A percentile compares a stretch with the other conserved stretches of the same genome.
phyloP scores from a whole-genome alignment of 2,888 invertebrate species.

The Leucophora obtusa region DNA sequence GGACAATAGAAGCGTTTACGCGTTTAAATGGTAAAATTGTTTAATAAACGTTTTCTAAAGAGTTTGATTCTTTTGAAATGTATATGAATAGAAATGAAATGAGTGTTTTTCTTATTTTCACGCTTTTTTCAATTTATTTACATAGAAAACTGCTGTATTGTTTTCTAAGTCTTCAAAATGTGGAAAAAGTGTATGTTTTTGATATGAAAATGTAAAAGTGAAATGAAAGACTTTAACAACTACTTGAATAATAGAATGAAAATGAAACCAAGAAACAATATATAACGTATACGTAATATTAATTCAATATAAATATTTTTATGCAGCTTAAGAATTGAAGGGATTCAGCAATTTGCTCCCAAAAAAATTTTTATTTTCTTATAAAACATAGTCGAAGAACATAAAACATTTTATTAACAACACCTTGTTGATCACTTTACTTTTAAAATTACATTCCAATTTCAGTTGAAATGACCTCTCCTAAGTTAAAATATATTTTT shows the following conservation, averaged over 20 bases:
- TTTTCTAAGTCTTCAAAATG: constrained; percentile 25
- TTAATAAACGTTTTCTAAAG: constrained; percentile 63
- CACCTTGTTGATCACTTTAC: neutral
- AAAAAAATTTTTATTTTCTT: neutral
- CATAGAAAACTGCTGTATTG: constrained; percentile 23
- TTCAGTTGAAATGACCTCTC: constrained; percentile 21
- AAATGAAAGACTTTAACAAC: neutral
- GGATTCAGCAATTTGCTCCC: too few species aligned
- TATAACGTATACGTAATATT: neutral
- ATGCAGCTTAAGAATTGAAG: too few species aligned
- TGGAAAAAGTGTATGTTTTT: constrained; percentile 11
- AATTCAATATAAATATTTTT: neutral
- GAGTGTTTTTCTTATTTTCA: constrained; percentile 40
- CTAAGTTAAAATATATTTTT: constrained; percentile 13
- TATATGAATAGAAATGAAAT: constrained; percentile 41
- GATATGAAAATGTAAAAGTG: neutral
- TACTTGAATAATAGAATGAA: neutral
- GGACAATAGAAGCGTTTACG: constrained; percentile 60
- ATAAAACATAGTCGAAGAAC: neutral
- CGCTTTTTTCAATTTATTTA: constrained; percentile 39
- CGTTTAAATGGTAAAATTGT: constrained; percentile 54
- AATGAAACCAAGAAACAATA: neutral
- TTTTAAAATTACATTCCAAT: neutral
- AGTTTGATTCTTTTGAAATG: constrained; percentile 48
- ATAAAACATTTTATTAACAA: neutral